A percentile compares a stretch with the other conserved stretches of the same genome.
Evolutionary conservation across 2,797 vertebrate species (phyloP).

Genomic region (Cynodonichthys magdalenae): DNA sequence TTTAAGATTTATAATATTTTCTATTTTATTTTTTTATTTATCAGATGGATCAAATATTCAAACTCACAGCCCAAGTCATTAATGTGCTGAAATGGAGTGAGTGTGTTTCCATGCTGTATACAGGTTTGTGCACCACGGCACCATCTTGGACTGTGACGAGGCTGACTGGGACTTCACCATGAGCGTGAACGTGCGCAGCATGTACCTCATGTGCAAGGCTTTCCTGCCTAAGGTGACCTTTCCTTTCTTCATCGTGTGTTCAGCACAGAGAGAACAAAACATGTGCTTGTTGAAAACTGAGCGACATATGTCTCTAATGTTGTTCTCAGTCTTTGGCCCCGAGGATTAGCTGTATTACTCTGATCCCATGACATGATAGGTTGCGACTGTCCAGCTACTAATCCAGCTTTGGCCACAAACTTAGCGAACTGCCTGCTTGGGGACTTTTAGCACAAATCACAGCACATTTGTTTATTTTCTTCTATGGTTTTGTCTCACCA

Average conservation of each 20-base stretch:
- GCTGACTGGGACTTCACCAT: conserved; percentile 94
- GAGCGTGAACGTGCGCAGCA: conserved; percentile 93
- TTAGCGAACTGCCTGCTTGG: conserved; percentile 39
- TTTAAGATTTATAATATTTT: too few species aligned
- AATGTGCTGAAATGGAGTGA: neutral
- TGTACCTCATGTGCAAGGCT: conserved; percentile 93
- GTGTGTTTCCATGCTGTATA: neutral
- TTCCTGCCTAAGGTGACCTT: conserved; percentile 91
- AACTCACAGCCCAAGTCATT: neutral
- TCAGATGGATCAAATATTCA: too few species aligned
- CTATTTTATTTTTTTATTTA: too few species aligned
- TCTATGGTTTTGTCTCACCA: neutral
- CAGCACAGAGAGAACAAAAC: neutral
- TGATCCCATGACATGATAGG: conserved; percentile 63
- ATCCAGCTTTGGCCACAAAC: conserved; percentile 63
- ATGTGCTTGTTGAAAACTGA: conserved; percentile 21
- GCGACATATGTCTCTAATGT: conserved; percentile 65
- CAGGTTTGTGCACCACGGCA: conserved; percentile 94
- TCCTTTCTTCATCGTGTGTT: conserved; percentile 25
- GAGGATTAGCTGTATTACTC: conserved; percentile 69
- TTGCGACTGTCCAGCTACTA: conserved; percentile 55
- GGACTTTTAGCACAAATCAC: conserved; percentile 7
- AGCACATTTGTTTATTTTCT: neutral
- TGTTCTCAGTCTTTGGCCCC: conserved; percentile 57
- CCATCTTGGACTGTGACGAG: conserved; percentile 91